Evolutionary conservation across 2,113 vertebrate genomes (phyloP), one percentile per base, ranked within the genome.

Genomic region (Edolisoma coerulescens): DNA sequence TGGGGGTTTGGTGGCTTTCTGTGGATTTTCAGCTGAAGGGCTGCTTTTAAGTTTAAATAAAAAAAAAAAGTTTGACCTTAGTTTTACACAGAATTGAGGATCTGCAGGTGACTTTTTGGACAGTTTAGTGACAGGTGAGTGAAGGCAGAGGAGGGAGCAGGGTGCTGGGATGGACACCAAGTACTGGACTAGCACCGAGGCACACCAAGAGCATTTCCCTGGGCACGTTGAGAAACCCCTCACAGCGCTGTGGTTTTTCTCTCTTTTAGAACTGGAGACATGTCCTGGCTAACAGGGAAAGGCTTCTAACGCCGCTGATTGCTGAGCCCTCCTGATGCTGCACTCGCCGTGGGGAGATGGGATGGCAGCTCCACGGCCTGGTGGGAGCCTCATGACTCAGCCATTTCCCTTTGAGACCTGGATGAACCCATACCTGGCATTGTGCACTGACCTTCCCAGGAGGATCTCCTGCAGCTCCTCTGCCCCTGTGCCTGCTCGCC

Each of bases 251-350:
- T 75, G 26, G 0, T 10, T 68, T 87, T 61, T 56, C 71, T 94
- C 54, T 86, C 42, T 84, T 84, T 44, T 47, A 98, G 98, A 92
- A 98, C 97, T 1, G 98, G 98, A 73, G 98, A 98, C 68, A 98
- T 98, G 95, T 97, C 97, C 44, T 98, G 98, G 98, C 89, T 98
- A 52, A 97, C 97, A 16, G 98, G 97, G n/a, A 98, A 98, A 90
- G 97, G 97, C 69, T 97, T 96, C n/a, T 98, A 98, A 95, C 0
- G 1, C 35, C 0, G 1, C 16, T 30, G 50, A 30, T 8, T 32
- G 45, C 74, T 74, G 80, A 3, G 4, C 83, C 39, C 65, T 68
- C 37, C 47, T 30, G 82, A 71, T 18, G 37, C 93, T 63, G 84
- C 6, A 10, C 65, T 81, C 0, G 0, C 65, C 0, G 0, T 7